A percentile compares a stretch with the other conserved stretches of the same genome.
These are phyloP conservation scores for Tympanuchus pallidicinctus DNA, from an alignment of 2,113 vertebrate species.

Conservation along the genomic window DNA sequence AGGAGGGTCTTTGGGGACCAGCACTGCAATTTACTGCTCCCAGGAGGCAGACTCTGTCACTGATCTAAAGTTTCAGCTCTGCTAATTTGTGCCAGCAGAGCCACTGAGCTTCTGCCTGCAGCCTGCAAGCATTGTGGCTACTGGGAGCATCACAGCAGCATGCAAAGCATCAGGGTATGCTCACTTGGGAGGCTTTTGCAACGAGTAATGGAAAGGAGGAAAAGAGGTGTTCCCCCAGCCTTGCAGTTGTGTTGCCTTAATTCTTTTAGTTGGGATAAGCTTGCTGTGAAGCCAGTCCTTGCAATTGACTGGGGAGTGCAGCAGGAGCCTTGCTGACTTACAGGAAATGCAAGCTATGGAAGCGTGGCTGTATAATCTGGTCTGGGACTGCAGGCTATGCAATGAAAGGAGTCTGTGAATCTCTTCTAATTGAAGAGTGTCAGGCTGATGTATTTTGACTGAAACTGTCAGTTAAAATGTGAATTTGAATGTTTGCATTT, in stretches of 20 bases:
- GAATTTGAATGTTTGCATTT: conserved; percentile 51
- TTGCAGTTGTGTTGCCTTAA: rapidly evolving
- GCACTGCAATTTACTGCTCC: conserved; percentile 66
- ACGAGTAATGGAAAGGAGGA: background rate
- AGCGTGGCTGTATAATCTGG: background rate
- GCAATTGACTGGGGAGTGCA: background rate
- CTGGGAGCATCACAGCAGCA: rapidly evolving
- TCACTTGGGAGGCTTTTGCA: background rate
- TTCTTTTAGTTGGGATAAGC: background rate
- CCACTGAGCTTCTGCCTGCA: conserved; percentile 12
- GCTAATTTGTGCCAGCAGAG: conserved; percentile 47
- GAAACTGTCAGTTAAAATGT: conserved; percentile 37
- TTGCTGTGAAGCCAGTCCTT: background rate
- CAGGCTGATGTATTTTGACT: conserved; percentile 65
- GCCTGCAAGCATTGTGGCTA: background rate
- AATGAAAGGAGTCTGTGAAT: background rate
- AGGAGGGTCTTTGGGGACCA: conserved; percentile 71
- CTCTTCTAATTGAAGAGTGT: background rate
- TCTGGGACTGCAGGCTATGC: conserved; percentile 3
- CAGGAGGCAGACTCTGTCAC: conserved; percentile 65
- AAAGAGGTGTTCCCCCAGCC: background rate
- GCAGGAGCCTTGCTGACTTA: background rate
- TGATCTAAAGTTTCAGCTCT: conserved; percentile 51
- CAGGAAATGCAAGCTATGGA: background rate
- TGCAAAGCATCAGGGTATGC: background rate